These are phyloP conservation scores for Plagodis dolabraria DNA, from an alignment of 2,888 invertebrate species.

Conservation along the genomic window DNA sequence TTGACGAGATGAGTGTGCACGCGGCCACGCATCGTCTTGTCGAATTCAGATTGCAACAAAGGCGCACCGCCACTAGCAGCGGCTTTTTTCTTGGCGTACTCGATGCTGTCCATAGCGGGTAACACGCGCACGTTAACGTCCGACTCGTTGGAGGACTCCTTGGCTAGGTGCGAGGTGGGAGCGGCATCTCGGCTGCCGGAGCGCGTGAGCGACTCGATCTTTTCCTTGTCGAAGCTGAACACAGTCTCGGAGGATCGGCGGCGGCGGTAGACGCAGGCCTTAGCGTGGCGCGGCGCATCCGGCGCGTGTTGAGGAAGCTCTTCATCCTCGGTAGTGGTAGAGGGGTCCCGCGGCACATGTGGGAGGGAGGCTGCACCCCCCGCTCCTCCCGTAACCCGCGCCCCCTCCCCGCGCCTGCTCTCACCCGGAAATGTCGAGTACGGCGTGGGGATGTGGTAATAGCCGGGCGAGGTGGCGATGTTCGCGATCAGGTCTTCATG, in stretches of 20 bases:
- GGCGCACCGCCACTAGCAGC: conserved; percentile 74
- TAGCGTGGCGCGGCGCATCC: conserved; percentile 70
- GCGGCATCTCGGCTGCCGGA: conserved; percentile 61
- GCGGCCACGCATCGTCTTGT: conserved; percentile 74
- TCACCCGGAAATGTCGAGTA: conserved; percentile 87
- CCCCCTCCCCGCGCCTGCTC: conserved; percentile 81
- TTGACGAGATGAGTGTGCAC: conserved; percentile 73
- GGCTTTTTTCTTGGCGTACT: conserved; percentile 84
- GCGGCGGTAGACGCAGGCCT: conserved; percentile 82
- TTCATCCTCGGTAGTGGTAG: too few species aligned
- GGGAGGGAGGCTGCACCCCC: conserved; percentile 86
- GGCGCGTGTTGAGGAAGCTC: conserved; percentile 79
- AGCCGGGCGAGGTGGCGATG: conserved; percentile 71
- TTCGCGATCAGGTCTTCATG: conserved; percentile 86
- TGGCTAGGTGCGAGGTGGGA: conserved; percentile 74
- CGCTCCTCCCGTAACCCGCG: conserved; percentile 87
- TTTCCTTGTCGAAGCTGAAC: conserved; percentile 91
- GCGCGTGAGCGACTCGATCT: conserved; percentile 89
- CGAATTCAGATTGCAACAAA: conserved; percentile 86
- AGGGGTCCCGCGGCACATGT: conserved; percentile 72
- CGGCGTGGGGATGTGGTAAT: conserved; percentile 85
- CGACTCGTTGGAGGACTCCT: conserved; percentile 81
- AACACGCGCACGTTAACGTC: conserved; percentile 78
- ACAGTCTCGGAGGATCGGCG: conserved; percentile 90
- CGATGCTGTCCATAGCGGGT: conserved; percentile 83